Evolutionary conservation across 2,888 invertebrate species (phyloP), one percentile per base, ranked within the genome.

Genomic region (Rapana venosa): DNA sequence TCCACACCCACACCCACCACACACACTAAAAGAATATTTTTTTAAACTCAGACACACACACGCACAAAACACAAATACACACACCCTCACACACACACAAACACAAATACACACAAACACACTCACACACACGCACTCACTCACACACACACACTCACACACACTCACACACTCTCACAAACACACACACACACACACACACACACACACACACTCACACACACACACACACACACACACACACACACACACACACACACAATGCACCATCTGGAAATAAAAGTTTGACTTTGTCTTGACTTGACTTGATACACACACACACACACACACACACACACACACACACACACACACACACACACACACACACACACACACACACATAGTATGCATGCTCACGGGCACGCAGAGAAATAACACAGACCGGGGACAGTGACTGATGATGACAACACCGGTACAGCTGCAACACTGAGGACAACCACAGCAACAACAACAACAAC

Each of bases 321-420:
- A 47, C 47, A 66, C 66, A 66, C 66, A 66, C 66, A 66, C 66
- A 66, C 87, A 87, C 77, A 77, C 77, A 30, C 77, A 77, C 77
- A 30, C 77, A 77, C 26, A 77, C 77, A 8, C 13, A 77, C 61
- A 61, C 61, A 86, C 22, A 47, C 47, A 77, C 77, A 77, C 77
- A n/a, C 30, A 77, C 77, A n/a, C 30, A n/a, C 77, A 77, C 77
- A 77, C 77, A n/a, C 77, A n/a, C 77, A 77, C 77, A 77, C 77
- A 77, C 20, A 47, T 5, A 5, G 47, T 47, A 47, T 47, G 47
- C 47, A 47, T 2, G 47, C 47, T 47, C 47, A 47, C 47, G 2
- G 8, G 47, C 47, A 47, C 2, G 47, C 47, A 47, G 4, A 47
- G 47, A 47, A 47, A 47, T 47, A 47, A 8, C 47, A 47, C 47